These are phyloP conservation scores for Phania funesta DNA, from an alignment of 2,888 invertebrate genomes.

Conservation along the genomic window DNA sequence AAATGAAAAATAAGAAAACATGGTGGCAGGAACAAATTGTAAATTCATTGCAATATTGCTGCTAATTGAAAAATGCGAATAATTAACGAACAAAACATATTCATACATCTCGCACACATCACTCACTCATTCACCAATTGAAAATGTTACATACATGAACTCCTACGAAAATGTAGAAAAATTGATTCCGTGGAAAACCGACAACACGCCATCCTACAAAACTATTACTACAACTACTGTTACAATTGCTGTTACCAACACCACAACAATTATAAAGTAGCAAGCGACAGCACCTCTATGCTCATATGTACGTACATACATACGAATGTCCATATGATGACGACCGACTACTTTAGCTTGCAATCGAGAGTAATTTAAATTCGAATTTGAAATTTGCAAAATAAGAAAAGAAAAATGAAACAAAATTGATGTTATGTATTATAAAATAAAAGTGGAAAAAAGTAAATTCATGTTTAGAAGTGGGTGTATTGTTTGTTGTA, in stretches of 20 bases:
- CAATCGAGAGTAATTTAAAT: slow-evolving; percentile 56
- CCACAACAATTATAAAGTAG: not conserved
- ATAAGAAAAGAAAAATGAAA: slow-evolving; percentile 17
- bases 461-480: slow-evolving; percentile 56
- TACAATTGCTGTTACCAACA: slow-evolving; percentile 19
- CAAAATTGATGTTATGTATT: slow-evolving; percentile 57
- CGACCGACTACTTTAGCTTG: slow-evolving; percentile 38
- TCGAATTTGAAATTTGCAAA: slow-evolving; percentile 27
- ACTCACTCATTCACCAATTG: not conserved
- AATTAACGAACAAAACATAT: slow-evolving; percentile 62
- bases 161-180: slow-evolving; percentile 51
- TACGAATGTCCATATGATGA: not conserved
- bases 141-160: slow-evolving; percentile 45
- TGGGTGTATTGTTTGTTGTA: slow-evolving; percentile 65
- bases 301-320: not conserved
- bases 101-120: slow-evolving; percentile 29
- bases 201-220: slow-evolving; percentile 56
- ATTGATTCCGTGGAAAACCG: slow-evolving; percentile 27
- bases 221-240: slow-evolving; percentile 27
- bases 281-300: not conserved
- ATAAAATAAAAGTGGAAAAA: slow-evolving; percentile 31
- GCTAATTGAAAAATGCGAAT: slow-evolving; percentile 66
- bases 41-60: slow-evolving; percentile 67
- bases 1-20: slow-evolving; percentile 23
- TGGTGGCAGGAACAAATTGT: slow-evolving; percentile 68